Base-by-base conservation (phyloP, 1,140 invertebrate genomes). In the Lepidurus couesii region DNA sequence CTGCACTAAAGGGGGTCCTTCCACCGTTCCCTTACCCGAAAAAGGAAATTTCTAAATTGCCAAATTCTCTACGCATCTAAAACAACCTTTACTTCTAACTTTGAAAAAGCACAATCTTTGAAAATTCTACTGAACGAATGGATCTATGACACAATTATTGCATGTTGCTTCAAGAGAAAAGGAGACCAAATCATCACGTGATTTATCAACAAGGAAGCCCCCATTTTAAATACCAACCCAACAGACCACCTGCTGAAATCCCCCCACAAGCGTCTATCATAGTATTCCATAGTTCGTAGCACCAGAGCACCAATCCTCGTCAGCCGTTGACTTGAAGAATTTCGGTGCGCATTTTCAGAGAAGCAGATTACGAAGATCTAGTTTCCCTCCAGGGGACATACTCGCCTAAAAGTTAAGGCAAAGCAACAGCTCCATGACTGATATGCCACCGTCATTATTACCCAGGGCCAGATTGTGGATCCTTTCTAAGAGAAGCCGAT, bases 381-480 rank as follows among this genome's bases (percentile, higher is more conserved):
- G 8, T 65, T 65, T 7, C 16, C 16, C 53, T 65, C 21, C 13
- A 65, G 53, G 53, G 53, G 53, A 65, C 53, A 65, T 16, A 7
- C 53, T 13, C 53, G 13, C 53, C 21, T 21, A 16, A 9, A 65
- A 9, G 53, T 65, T 7, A 65, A 65, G 53, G 16, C 3, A 16
- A 65, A 65, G 53, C 53, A 65, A 65, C 16, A 65, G 53, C 53
- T 21, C 53, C 53, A n/a, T 65, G 53, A 65, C 21, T 13, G 53
- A 65, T 65, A 13, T 65, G 53, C 53, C 53, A 65, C n/a, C 53
- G 53, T 65, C 53, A 65, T 65, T 13, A 65, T 65, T 65, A 21
- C 53, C 21, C 53, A 65, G 53, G 53, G 53, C 21, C 21, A 65
- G 53, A 65, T 65, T 65, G 45, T 47, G 16, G 45, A 34, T 34